Conservation (phyloP, 2,113 vertebrate species). For the Podiceps cristatus region DNA sequence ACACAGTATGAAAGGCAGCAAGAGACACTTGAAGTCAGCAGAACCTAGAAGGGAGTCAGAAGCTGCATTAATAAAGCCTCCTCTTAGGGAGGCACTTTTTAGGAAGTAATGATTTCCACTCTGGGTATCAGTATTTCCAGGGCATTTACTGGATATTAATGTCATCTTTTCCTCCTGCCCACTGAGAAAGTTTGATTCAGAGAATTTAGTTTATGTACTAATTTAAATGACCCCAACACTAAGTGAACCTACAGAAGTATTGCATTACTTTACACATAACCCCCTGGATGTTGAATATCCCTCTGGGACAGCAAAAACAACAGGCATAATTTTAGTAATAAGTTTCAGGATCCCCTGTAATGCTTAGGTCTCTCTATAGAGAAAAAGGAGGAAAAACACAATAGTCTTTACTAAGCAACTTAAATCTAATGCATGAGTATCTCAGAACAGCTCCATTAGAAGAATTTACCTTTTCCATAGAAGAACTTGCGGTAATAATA, state of each 20-base stretch:
- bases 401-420: not conserved
- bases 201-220: not conserved
- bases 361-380: not conserved
- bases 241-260: not conserved
- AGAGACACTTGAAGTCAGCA: not conserved
- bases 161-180: not conserved
- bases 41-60: not conserved
- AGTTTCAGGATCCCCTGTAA: not conserved
- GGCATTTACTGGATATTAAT: not conserved
- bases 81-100: not conserved
- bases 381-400: not conserved
- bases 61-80: not conserved
- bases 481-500: slow-evolving; percentile 98
- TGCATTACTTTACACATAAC: not conserved
- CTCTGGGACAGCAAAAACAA: not conserved
- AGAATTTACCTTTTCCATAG: slow-evolving; percentile 91
- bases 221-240: not conserved
- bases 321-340: not conserved
- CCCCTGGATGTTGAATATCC: not conserved
- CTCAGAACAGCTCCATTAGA: not conserved
- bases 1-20: not conserved
- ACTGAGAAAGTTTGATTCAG: not conserved
- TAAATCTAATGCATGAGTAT: not conserved
- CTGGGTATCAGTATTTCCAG: not conserved
- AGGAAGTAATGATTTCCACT: not conserved